Conservation (phyloP, 2,113 vertebrate species). For the Echinops telfairi region DNA sequence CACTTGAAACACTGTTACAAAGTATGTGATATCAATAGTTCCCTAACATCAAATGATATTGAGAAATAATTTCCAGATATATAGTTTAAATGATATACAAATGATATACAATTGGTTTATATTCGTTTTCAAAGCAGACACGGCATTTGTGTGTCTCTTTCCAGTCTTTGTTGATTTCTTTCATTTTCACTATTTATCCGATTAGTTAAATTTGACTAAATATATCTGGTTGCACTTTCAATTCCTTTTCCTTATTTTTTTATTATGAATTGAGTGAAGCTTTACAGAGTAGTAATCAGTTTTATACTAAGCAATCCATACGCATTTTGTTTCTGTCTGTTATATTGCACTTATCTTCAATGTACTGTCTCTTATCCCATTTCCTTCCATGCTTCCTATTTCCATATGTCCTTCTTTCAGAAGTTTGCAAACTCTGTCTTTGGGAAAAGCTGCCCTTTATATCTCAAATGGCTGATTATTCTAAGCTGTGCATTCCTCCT, state of each 20-base stretch:
- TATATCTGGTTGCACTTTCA: not conserved
- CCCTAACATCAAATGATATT: not conserved
- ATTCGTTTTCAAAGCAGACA: not conserved
- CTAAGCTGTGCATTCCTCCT: too few species aligned
- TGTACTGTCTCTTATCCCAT: not conserved
- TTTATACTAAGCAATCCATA: not conserved
- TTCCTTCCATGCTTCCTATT: too few species aligned
- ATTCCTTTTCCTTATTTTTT: not conserved
- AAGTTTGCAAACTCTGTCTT: too few species aligned
- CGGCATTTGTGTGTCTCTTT: not conserved
- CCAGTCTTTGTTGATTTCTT: conserved; percentile 27
- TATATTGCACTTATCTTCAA: not conserved
- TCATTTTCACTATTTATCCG: not conserved
- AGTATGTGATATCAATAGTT: not conserved
- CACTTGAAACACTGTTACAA: not conserved
- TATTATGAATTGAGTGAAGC: too few species aligned
- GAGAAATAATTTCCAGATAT: not conserved
- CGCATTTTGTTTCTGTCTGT: not conserved
- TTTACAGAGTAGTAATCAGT: too few species aligned
- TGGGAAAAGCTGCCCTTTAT: too few species aligned
- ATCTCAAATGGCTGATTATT: too few species aligned
- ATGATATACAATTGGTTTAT: not conserved
- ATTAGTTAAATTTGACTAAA: not conserved
- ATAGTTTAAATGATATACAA: not conserved
- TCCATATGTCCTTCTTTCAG: too few species aligned